Base-by-base conservation (phyloP, 2,888 invertebrate genomes). In the Chromoteleia sp. region DNA sequence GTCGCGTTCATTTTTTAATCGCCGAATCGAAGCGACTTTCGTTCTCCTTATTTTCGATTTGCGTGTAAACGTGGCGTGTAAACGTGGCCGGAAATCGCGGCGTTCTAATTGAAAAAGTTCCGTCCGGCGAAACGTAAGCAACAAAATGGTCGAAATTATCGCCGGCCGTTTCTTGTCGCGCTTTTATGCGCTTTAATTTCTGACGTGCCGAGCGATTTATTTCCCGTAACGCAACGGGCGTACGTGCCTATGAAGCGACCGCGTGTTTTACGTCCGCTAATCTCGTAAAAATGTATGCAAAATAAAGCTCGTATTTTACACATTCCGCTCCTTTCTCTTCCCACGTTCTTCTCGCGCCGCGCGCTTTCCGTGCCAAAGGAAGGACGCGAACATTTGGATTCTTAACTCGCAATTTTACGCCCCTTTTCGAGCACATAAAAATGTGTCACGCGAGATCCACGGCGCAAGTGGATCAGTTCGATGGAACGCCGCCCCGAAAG, bases 201-300 rank as follows among this genome's bases (percentile, higher is more conserved):
- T 87, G 87, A 87, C 88, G 82, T 83, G 75, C 77, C 43, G 54
- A 45, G 77, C 85, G 85, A 88, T 89, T 88, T 89, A 89, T 88
- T 83, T 81, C 80, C 67, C 81, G 68, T 61, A 74, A 83, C 65
- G 83, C 82, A 80, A 76, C 75, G 50, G 80, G 77, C 84, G 86
- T 86, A 86, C 89, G 87, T 87, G 87, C 87, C 86, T 87, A 86
- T 87, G 84, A 85, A 84, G 83, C 85, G 76, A 84, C 85, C 80
- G 83, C 81, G 83, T 88, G 87, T 88, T 89, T 88, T 88, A 89
- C 86, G 85, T 79, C 82, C 84, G 85, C 87, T 89, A 89, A 89
- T 89, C 89, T 88, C 89, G 88, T 89, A 89, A 89, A 89, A 88
- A 88, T 89, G 88, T 87, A 89, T 89, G 87, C 86, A 88, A 86